Evolutionary conservation across 1,140 invertebrate genomes (phyloP), one percentile per base, ranked within the genome.

Genomic region (Drosophila quadrilineata): DNA sequence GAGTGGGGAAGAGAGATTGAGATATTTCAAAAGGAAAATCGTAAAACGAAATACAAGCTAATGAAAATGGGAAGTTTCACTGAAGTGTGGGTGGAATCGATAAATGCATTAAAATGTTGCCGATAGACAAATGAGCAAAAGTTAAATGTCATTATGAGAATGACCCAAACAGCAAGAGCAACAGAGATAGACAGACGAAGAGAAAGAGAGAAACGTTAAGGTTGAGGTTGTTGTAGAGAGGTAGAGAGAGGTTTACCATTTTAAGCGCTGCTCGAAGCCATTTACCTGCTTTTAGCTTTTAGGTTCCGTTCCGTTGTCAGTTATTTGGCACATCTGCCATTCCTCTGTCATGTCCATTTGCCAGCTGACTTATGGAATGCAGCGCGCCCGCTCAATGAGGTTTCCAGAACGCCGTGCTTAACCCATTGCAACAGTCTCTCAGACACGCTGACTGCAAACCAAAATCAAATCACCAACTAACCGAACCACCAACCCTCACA

Each of bases 351-450:
- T 28, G 24, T 62, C 29, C 58, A 46, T 54, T 57, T 53, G 53
- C 40, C 53, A 50, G 60, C 64, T 69, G 58, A 62, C 69, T 69
- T 75, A 70, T 73, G 73, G 76, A 84, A 82, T 82, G 73, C n/a
- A n/a, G n/a, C n/a, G n/a, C n/a, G n/a, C n/a, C 29, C 64, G 68
- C 49, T 73, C 65, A 84, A 84, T 77, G 69, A 84, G 76, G 76
- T 84, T 84, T 73, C 59, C 52, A 52, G 69, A 71, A 68, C 73
- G 76, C 38, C 56, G 63, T 65, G 62, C 72, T 80, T 82, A 76
- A 54, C 77, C 68, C 68, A 60, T 38, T 52, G 46, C 54, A 36
- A 54, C 26, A 8, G 29, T 53, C 3, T 29, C 22, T 45, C 22
- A 36, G 29, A 17, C 31, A 43, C 6, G 36, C 56, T 36, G 16